phyloP scores from a whole-genome alignment of 2,797 vertebrate species.

The Xiphorhynchus erythropygius region DNA sequence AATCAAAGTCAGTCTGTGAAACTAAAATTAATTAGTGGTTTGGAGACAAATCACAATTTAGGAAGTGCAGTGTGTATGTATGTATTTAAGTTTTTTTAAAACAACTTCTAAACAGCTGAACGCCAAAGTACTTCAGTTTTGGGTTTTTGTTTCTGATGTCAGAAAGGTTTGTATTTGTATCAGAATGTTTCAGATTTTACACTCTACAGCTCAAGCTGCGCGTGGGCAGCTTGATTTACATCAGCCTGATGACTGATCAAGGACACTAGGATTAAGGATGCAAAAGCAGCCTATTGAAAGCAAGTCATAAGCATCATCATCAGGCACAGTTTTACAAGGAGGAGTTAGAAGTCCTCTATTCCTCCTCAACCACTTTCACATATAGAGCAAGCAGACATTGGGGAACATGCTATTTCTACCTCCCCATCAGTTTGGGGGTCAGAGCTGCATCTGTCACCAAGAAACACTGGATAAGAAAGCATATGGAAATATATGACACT shows the following conservation, averaged over 20 bases:
- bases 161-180: neutral
- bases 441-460: neutral
- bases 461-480: neutral
- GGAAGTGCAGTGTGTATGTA: neutral
- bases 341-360: neutral
- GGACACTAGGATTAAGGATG: neutral
- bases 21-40: conserved; percentile 33
- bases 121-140: neutral
- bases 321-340: neutral
- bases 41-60: conserved; percentile 57
- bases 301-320: neutral
- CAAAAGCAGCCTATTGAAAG: neutral
- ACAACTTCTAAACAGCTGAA: conserved; percentile 7
- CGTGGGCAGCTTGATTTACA: neutral
- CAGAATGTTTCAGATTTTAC: neutral
- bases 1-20: conserved; percentile 20
- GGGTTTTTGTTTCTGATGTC: neutral
- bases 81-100: neutral
- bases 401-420: neutral
- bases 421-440: neutral
- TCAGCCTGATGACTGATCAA: neutral
- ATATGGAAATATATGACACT: neutral
- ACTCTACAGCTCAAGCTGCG: neutral
- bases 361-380: neutral
- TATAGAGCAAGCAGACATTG: neutral